Conservation (phyloP, 2,113 vertebrate species). For the Bos indicus region DNA sequence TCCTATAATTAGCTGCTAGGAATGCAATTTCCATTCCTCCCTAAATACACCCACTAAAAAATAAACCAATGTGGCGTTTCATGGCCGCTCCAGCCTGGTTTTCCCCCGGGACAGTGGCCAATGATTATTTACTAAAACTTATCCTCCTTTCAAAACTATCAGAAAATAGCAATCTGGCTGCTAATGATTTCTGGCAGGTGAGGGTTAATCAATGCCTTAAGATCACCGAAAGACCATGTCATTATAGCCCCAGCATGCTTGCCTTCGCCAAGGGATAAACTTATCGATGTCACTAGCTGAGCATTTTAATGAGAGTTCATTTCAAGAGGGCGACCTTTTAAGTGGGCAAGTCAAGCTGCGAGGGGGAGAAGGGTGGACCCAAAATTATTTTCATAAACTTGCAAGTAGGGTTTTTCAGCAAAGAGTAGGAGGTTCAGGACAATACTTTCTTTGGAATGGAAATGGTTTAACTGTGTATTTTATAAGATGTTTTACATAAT, state of each 20-base stretch:
- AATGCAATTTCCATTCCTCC: slow-evolving; percentile 83
- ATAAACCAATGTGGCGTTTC: slow-evolving; percentile 32
- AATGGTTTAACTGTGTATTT: background rate
- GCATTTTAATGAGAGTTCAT: slow-evolving; percentile 64
- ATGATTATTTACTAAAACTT: slow-evolving; percentile 59
- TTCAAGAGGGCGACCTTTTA: background rate
- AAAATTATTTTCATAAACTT: background rate
- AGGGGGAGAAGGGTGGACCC: background rate
- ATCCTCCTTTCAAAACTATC: slow-evolving; percentile 53
- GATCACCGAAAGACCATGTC: slow-evolving; percentile 11
- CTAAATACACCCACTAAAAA: slow-evolving; percentile 60
- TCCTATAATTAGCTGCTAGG: slow-evolving; percentile 87
- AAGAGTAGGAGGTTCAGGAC: background rate
- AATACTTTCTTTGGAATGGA: background rate
- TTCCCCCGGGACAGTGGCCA: slow-evolving; percentile 44
- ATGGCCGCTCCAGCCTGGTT: background rate
- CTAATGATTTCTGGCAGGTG: slow-evolving; percentile 66
- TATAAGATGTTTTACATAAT: background rate
- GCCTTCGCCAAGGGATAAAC: slow-evolving; percentile 38
- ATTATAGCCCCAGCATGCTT: background rate
- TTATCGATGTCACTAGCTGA: slow-evolving; percentile 25
- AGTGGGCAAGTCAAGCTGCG: background rate
- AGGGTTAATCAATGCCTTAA: slow-evolving; percentile 57
- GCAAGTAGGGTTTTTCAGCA: background rate
- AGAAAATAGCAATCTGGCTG: slow-evolving; percentile 52